Evolutionary conservation across 2,888 invertebrate genomes (phyloP), one percentile per base, ranked within the genome.

Genomic region (Heliconius ethilla): DNA sequence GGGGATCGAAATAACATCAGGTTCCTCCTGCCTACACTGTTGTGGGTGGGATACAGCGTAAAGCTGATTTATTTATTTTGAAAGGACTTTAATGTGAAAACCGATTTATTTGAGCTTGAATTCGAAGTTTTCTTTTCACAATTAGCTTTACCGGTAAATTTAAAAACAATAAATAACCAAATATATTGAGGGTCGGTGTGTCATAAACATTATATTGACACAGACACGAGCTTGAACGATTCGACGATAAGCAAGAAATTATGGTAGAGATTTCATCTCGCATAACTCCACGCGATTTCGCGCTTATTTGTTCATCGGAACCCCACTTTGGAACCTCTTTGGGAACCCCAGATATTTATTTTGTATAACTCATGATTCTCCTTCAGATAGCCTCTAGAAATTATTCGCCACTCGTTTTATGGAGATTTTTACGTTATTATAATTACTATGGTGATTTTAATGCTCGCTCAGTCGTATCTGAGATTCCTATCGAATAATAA

Each of bases 191-290:
- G 75, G 77, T 25, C 85, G 59, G 79, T 85, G 75, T 75, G 85
- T 87, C 88, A 87, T 90, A 90, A 90, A 90, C 83, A 84, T 82
- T 81, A 83, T 83, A 85, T 87, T 83, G 87, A 85, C 85, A 82
- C 80, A 72, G 75, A 59, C 67, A 55, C 82, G 25, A 70, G 76
- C 74, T 74, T 70, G 75, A 75, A 72, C 76, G 80, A 75, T 74
- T 40, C 72, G 75, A 51, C 77, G 81, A 82, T 82, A 82, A 82
- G 77, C 67, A 29, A 76, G 79, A 76, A 82, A 75, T 82, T 81
- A 82, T 75, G 75, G 62, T 15, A 45, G 72, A 69, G 82, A 82
- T 82, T 40, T 74, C 51, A 82, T 82, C 82, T 75, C 78, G 78
- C 66, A 81, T 78, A 81, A 79, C 78, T 78, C 66, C 81, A 77